Evolutionary conservation across 1,140 invertebrate genomes (phyloP).

Genomic region (Uloborus diversus): DNA sequence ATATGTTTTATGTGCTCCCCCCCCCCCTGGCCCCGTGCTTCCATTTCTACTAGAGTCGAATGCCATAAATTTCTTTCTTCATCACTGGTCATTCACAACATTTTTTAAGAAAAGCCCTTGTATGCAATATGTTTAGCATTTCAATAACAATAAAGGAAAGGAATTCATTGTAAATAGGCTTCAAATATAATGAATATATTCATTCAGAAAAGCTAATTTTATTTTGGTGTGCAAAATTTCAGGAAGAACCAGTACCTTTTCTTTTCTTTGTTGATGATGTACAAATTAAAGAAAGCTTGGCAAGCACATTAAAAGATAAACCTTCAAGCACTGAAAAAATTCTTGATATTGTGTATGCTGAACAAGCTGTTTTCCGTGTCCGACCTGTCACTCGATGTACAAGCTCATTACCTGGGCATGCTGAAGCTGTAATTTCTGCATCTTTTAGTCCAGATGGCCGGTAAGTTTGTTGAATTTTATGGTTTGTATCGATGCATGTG

Average conservation of each 20-base stretch:
- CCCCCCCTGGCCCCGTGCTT: too few relatives aligned
- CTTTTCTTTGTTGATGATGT: slow-evolving; percentile 89
- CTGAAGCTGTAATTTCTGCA: slow-evolving; percentile 93
- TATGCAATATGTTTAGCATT: neutral
- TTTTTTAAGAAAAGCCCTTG: neutral
- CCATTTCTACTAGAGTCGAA: neutral
- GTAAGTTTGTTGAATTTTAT: slow-evolving; percentile 61
- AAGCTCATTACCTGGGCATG: slow-evolving; percentile 90
- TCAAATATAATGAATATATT: neutral
- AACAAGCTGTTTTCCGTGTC: slow-evolving; percentile 89
- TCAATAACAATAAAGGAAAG: too few relatives aligned
- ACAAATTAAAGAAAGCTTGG: slow-evolving; percentile 82
- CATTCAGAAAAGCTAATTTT: slow-evolving; percentile 8
- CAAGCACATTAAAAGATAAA: slow-evolving; percentile 74
- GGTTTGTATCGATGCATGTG: too few relatives aligned
- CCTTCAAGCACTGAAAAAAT: slow-evolving; percentile 81
- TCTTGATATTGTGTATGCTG: slow-evolving; percentile 93
- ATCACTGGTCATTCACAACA: neutral
- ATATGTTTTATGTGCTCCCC: too few relatives aligned
- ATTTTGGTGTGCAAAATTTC: too few relatives aligned
- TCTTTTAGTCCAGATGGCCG: slow-evolving; percentile 92
- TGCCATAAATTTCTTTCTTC: neutral
- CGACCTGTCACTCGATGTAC: slow-evolving; percentile 68
- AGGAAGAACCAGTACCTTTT: slow-evolving; percentile 78
- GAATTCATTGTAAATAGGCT: too few relatives aligned